These are phyloP conservation scores for Oncorhynchus masou DNA, from an alignment of 2,113 vertebrate species.

Conservation along the genomic window DNA sequence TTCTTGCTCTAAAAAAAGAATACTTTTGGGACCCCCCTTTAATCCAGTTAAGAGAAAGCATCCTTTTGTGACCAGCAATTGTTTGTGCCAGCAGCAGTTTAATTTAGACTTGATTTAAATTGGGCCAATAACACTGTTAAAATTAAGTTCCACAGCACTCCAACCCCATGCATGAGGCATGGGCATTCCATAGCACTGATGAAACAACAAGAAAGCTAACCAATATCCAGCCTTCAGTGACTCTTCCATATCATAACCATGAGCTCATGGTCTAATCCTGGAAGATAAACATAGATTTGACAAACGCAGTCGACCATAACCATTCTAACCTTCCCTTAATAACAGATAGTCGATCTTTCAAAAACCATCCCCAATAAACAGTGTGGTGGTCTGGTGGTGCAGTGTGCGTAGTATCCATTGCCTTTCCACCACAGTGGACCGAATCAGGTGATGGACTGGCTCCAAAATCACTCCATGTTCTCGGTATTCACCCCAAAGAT, in stretches of 20 bases:
- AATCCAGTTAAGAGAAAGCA: slow-evolving; percentile 41
- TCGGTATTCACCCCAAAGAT: slow-evolving; percentile 9
- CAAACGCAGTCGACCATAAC: neutral
- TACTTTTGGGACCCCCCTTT: slow-evolving; percentile 43
- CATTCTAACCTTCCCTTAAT: neutral
- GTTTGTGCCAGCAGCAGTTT: slow-evolving; percentile 29
- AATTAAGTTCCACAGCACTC: slow-evolving; percentile 5
- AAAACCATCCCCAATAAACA: slow-evolving; percentile 1
- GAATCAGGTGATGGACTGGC: slow-evolving; percentile 19
- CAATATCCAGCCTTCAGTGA: neutral
- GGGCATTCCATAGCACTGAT: slow-evolving; percentile 40
- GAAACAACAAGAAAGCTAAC: slow-evolving; percentile 25
- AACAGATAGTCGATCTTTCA: slow-evolving; percentile 13
- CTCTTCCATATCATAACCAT: slow-evolving; percentile 17
- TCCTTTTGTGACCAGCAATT: slow-evolving; percentile 30
- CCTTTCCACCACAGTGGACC: slow-evolving; percentile 23
- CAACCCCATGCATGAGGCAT: slow-evolving; percentile 21
- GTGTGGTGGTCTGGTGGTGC: slow-evolving; percentile 5
- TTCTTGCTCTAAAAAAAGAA: slow-evolving; percentile 3
- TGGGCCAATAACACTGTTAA: neutral
- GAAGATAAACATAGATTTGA: slow-evolving; percentile 30
- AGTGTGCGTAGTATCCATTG: slow-evolving; percentile 20
- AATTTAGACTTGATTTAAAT: neutral
- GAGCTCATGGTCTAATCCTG: slow-evolving; percentile 32
- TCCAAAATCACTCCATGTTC: slow-evolving; percentile 41